Base-by-base conservation (phyloP, 2,888 invertebrate genomes). In the Hirtodrosophila alboralis region DNA sequence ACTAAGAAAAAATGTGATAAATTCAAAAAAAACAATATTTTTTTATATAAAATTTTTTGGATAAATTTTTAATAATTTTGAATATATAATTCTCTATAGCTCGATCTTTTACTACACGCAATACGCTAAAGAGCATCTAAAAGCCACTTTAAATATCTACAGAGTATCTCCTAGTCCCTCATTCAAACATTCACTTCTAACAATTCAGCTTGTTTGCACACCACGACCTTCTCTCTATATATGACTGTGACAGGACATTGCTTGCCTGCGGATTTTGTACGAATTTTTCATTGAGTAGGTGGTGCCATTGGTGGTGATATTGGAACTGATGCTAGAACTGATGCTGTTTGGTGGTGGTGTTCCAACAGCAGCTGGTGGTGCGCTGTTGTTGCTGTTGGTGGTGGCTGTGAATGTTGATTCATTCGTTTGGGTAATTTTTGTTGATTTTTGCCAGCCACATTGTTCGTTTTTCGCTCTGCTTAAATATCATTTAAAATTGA, bases 401-500 rank as follows among this genome's bases (percentile, higher is more conserved):
- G 47, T 48, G 38, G 60, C 38, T 38, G n/a, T n/a, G 51, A 64
- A 48, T 69, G 59, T 51, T 71, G 65, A 64, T 64, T 64, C 59
- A 34, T 49, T 53, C 44, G 44, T 40, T 48, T 65, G 47, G 47
- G 40, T 48, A 64, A 49, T 58, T 51, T 47, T 28, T 65, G 72
- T 49, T 59, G 65, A 71, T 69, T 69, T 64, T 68, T 56, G 43
- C 45, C 66, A 49, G 49, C 45, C 59, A 60, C 51, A 71, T 56
- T 71, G 65, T 71, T 36, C 72, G 72, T 38, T 56, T 65, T 47
- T 36, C 66, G 58, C n/a, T n/a, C n/a, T n/a, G n/a, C n/a, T n/a
- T n/a, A n/a, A 66, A 80, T 80, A 74, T 79, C 62, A 84, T 79
- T 77, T 84, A 84, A 74, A 84, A 74, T 84, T 77, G 70, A 84